Evolutionary conservation across 2,888 invertebrate genomes (phyloP), one percentile per base, ranked within the genome.

Genomic region (Hypomecis punctinalis): DNA sequence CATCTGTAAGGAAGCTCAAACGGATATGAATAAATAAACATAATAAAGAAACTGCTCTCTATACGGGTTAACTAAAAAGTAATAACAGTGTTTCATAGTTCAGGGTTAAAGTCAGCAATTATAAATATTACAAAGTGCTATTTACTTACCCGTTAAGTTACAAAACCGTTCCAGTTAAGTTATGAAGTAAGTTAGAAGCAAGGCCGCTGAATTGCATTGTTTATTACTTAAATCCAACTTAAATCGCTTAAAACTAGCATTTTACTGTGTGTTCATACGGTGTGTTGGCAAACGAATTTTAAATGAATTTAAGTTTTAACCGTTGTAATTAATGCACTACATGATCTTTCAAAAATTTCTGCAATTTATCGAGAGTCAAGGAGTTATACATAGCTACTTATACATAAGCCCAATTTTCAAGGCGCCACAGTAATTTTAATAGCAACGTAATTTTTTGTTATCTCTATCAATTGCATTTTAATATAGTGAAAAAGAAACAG

Each of bases 111-210:
- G 4, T 45, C 42, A 35, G 13, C 51, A 60, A 64, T 60, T 64
- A 63, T 47, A 49, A 23, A 65, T 37, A 49, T 61, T 61, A 66
- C 66, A 54, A 61, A 36, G 47, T 39, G 23, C 23, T 59, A 54
- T 53, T 66, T 48, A 58, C 61, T 66, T 66, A 62, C 59, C 61
- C 51, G 66, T 66, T 66, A 61, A 58, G 49, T 66, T 66, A 61
- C 65, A 52, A 66, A 57, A 66, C 43, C 51, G 59, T 45, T 54
- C 42, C 37, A 65, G 47, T 57, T 56, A 53, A 46, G 51, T 57
- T 42, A 37, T 59, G 61, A 53, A 58, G 65, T 53, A 61, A 57
- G 36, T 33, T 23, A 23, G 23, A 10, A 58, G 36, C 65, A 66
- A 66, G 65, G 65, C n/a, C 42, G 43, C 23, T 46, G 36, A 51